These are phyloP conservation scores for Podarcis cretensis DNA, from an alignment of 2,113 vertebrate genomes.

Conservation along the genomic window DNA sequence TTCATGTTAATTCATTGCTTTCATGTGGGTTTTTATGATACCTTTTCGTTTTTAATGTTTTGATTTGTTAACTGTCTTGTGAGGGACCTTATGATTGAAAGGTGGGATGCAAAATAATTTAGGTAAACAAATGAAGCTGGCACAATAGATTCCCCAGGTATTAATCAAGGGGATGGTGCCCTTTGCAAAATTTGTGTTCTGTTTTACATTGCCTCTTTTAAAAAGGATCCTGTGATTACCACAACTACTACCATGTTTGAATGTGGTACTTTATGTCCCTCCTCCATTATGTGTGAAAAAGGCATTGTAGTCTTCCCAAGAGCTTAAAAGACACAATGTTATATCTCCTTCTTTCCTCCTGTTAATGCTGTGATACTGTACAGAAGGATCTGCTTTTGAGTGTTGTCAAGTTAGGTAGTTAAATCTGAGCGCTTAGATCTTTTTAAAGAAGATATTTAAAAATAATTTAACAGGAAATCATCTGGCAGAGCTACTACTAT, in stretches of 20 bases:
- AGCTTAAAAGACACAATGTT: background rate
- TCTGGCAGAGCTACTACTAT: background rate
- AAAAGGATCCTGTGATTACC: background rate
- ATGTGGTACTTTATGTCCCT: background rate
- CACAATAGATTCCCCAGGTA: background rate
- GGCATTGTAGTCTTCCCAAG: background rate
- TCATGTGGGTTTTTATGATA: background rate
- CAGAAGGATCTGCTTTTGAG: background rate
- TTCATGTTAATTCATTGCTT: background rate
- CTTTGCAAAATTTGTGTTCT: background rate
- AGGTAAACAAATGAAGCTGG: background rate
- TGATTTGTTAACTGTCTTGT: background rate
- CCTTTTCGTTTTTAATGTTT: background rate
- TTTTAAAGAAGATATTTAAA: conserved; percentile 13
- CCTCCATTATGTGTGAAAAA: accelerated
- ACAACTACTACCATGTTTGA: background rate
- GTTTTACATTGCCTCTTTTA: background rate
- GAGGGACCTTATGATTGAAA: too few relatives aligned
- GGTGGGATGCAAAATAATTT: background rate
- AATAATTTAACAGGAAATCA: background rate
- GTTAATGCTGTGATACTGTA: background rate
- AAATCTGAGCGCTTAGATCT: background rate
- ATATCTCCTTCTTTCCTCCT: background rate
- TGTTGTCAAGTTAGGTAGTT: conserved; percentile 20
- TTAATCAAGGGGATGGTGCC: background rate